Base-by-base conservation (phyloP, 2,797 vertebrate genomes). In the Channallabes apus region DNA sequence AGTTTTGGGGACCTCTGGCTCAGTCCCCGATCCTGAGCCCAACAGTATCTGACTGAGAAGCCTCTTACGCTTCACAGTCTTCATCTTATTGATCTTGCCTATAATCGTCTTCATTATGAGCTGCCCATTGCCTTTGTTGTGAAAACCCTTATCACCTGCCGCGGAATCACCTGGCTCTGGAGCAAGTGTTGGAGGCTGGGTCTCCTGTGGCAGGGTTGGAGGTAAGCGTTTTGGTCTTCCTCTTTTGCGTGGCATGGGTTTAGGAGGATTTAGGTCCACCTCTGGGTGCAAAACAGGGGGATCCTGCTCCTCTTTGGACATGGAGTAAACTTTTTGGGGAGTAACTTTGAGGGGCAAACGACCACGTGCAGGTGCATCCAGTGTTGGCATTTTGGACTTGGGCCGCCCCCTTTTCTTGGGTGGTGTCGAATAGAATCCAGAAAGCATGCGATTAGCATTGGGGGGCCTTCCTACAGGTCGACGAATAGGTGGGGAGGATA, bases 61-160 rank as follows among this genome's bases (percentile, higher is more conserved):
- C 65, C 97, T 97, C 88, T 99, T 99, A 58, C 98, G 92, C 91
- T 99, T 99, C 88, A 99, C 92, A 71, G 97, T 99, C 93, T 98
- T 99, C 98, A 99, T 99, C 91, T 98, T 98, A 92, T 99, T 99
- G 91, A 99, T 99, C 89, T 99, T 99, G 27, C 97, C 95, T 85
- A 99, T 99, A 83, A 99, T 98, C 29, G 97, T 97, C 93, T 97
- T 99, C 97, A 99, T 97, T 76, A 99, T 95, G 82, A 99, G 94
- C 93, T 99, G 98, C 72, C 98, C 98, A 0, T 98, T 99, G 90
- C 96, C 97, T 93, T 96, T 97, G 91, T 91, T 96, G 86, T 92
- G 92, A 83, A 97, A 96, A 82, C 94, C 94, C 88, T 93, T 95
- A 84, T 97, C 97, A 32, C 95, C 92, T 82, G 95, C 92, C 91